These are phyloP conservation scores for Felis catus DNA, from an alignment of 2,113 vertebrate genomes.

Conservation along the genomic window F.catus_Fca126_mat1.0 CM031421.1:114782501-114783000, in stretches of 20 bases:
- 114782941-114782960: not conserved
- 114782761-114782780: not conserved
- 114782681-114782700: not conserved
- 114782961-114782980: not conserved
- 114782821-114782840: too few relatives aligned
- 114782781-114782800: not conserved
- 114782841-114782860: not conserved
- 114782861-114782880: not conserved
- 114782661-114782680: not conserved
- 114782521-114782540: not conserved
- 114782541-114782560: not conserved
- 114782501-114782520: not conserved
- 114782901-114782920: too few relatives aligned
- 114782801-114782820: not conserved
- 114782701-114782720: not conserved
- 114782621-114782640: not conserved
- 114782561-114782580: not conserved
- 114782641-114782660: accelerated
- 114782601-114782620: not conserved
- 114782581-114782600: not conserved
- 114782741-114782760: not conserved
- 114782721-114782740: not conserved
- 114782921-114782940: not conserved
- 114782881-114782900: accelerated
- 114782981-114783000: not conserved